Base-by-base conservation (phyloP, 2,888 invertebrate genomes). In the Amphiduros pacificus region DNA sequence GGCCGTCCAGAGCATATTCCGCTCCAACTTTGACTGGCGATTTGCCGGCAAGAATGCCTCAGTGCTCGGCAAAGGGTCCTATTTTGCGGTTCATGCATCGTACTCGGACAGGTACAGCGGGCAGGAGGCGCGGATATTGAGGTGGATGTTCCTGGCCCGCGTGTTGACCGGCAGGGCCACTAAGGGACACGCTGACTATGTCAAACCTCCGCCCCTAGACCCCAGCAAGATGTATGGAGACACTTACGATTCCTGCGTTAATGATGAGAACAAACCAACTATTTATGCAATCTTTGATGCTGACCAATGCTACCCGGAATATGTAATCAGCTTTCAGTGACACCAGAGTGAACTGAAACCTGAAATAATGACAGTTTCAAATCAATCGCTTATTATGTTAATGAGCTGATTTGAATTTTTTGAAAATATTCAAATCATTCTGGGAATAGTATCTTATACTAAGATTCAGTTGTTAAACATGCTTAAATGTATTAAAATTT, bases 11-110 rank as follows among this genome's bases (percentile, higher is more conserved):
- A 70, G 71, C 27, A 76, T 77, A 20, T 74, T 69, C 60, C 60
- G 64, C 24, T 74, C 75, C 32, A 75, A 75, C n/a, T 77, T 76
- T 64, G 76, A 77, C 58, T 75, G 73, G 59, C 55, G 77, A 5
- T 63, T 76, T 20, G 70, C 69, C 54, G 77, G 76, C 26, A 63
- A 63, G n/a, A 61, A 65, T 36, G 77, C 73, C 22, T 69, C 72
- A 1, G 55, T 55, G 24, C 70, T 66, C 58, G 75, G 77, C 2
- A 72, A 73, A 57, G 77, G 77, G 17, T 72, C 71, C 55, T 77
- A 76, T 62, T 77, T 77, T 63, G 71, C 74, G 0, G 61, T 55
- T 11, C 65, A 69, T 54, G 69, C 75, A 0, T 2, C 50, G 3
- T 48, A 50, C 36, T 64, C 63, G 41, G 59, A 66, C 28, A 24